These are phyloP conservation scores for Acheta domesticus DNA, from an alignment of 2,888 invertebrate genomes.

Conservation along the genomic window DNA sequence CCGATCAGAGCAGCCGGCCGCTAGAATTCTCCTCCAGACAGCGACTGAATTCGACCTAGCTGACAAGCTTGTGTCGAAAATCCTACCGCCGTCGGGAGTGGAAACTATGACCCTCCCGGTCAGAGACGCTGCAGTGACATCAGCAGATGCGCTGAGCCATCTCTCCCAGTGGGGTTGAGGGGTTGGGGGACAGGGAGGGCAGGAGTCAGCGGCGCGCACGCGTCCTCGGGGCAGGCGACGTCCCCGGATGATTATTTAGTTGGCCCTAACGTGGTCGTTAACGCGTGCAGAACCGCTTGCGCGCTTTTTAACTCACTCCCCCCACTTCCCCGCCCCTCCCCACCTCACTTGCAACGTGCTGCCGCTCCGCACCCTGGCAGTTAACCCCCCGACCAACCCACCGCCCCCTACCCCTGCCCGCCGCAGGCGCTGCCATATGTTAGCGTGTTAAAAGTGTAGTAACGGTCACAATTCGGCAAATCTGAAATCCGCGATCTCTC, in stretches of 20 bases:
- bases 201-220: not conserved
- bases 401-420: not conserved
- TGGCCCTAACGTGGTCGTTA: conserved; percentile 1
- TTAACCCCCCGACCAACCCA: not conserved
- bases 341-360: not conserved
- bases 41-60: no score
- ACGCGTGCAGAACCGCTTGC: not conserved
- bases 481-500: no score
- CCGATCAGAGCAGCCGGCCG: no score
- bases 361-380: not conserved
- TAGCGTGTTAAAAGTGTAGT: no score
- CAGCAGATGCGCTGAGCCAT: no score
- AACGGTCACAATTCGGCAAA: no score
- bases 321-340: no score
- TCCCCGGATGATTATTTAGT: conserved; percentile 6
- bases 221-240: not conserved
- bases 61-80: no score
- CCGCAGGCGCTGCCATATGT: not conserved
- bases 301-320: not conserved
- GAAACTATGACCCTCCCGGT: not conserved
- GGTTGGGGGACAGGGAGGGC: not conserved
- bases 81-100: no score
- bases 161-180: no score
- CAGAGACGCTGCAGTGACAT: not conserved
- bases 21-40: no score